Evolutionary conservation across 2,113 vertebrate genomes (phyloP).

Genomic region (Tiliqua scincoides): DNA sequence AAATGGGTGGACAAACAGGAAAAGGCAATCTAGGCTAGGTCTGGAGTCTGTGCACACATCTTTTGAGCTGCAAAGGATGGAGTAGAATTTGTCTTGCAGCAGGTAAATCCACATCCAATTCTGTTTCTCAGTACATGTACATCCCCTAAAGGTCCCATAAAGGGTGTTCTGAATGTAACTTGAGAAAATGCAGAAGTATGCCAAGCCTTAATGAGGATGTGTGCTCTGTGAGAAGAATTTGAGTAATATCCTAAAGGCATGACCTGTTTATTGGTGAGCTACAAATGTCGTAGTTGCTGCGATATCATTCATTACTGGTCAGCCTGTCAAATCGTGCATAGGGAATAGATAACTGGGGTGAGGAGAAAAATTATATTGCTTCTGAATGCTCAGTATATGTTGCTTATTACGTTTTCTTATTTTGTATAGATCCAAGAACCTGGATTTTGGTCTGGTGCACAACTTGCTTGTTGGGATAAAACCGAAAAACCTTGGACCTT

Average conservation of each 20-base stretch:
- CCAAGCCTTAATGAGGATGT: background rate
- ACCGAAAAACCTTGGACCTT: constrained; percentile 88
- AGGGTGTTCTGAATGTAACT: background rate
- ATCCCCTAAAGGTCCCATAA: background rate
- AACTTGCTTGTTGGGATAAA: constrained; percentile 93
- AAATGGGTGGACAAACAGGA: background rate
- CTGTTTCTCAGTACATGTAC: background rate
- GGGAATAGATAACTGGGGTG: background rate
- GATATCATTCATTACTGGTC: background rate
- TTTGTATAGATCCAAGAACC: constrained; percentile 84
- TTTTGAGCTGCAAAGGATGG: background rate
- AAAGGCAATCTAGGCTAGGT: background rate
- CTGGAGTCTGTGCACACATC: background rate
- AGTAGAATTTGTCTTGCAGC: background rate
- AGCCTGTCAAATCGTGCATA: background rate
- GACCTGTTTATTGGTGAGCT: background rate
- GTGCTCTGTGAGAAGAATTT: background rate
- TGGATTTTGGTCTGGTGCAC: constrained; percentile 92
- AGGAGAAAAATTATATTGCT: background rate
- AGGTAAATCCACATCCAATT: background rate
- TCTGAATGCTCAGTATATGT: background rate
- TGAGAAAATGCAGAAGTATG: background rate
- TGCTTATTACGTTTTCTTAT: background rate
- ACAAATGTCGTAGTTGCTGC: rapidly evolving
- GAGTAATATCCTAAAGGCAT: background rate